Evolutionary conservation across 2,797 vertebrate species (phyloP).

Genomic region (Scarus forsteni): DNA sequence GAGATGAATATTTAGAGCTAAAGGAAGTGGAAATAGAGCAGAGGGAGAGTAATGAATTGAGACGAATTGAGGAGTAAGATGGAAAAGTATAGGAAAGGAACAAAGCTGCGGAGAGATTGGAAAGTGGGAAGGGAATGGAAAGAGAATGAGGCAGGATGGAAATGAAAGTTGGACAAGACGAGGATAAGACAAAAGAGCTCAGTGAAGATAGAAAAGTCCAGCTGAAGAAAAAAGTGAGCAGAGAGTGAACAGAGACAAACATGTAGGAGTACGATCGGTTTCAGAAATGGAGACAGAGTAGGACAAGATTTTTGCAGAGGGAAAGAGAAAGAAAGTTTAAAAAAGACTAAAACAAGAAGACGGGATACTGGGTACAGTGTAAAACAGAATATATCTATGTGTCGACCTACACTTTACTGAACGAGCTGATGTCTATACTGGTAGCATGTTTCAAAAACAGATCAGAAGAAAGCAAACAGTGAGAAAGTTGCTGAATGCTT

Average conservation of each 20-base stretch:
- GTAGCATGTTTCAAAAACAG: too few relatives aligned
- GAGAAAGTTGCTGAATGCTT: too few relatives aligned
- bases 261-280: neutral
- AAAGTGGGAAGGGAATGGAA: constrained; percentile 13
- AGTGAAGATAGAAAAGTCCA: constrained; percentile 6
- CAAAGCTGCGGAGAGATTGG: constrained; percentile 13
- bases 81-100: constrained; percentile 13
- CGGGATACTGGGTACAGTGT: too few relatives aligned
- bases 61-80: constrained; percentile 24
- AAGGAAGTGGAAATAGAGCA: constrained; percentile 23
- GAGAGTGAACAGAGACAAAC: neutral
- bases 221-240: constrained; percentile 7
- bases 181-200: constrained; percentile 3
- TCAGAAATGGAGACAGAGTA: too few relatives aligned
- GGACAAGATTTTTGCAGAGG: too few relatives aligned
- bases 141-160: constrained; percentile 11
- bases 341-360: too few relatives aligned
- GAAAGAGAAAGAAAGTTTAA: neutral
- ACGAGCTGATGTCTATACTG: too few relatives aligned
- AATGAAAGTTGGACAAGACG: constrained; percentile 15
- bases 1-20: constrained; percentile 26
- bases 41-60: constrained; percentile 19
- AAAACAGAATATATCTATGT: too few relatives aligned
- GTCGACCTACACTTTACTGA: too few relatives aligned
- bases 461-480: too few relatives aligned